Evolutionary conservation across 2,888 invertebrate species (phyloP).

Genomic region (Acanthosepion esculentum): DNA sequence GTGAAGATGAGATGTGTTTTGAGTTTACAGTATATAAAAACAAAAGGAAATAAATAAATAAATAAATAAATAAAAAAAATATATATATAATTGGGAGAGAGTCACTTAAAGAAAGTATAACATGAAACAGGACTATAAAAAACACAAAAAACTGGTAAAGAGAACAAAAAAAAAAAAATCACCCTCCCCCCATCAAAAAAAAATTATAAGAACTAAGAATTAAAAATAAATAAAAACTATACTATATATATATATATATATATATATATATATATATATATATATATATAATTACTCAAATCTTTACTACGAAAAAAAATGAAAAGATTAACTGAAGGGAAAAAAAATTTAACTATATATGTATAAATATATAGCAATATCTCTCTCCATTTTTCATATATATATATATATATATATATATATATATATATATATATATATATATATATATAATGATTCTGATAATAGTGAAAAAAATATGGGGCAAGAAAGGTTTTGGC

Average conservation of each 20-base stretch:
- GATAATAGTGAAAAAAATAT: not conserved
- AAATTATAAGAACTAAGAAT: not conserved
- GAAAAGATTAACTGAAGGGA: not conserved
- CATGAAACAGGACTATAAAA: not conserved
- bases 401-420: not conserved
- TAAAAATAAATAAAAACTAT: not conserved
- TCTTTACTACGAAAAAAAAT: not conserved
- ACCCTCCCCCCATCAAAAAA: not conserved
- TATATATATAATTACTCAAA: not conserved
- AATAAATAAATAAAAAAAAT: not conserved
- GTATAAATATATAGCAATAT: not conserved
- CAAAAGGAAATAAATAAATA: not conserved
- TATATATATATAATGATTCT: not conserved
- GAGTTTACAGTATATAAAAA: not conserved
- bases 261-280: too few species aligned
- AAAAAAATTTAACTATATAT: not conserved
- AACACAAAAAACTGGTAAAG: not conserved
- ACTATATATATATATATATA: not conserved
- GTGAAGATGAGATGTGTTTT: not conserved
- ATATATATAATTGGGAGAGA: not conserved
- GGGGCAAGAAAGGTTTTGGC: not conserved
- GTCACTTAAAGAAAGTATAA: not conserved
- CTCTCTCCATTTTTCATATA: not conserved
- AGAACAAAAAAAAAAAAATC: not conserved
- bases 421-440: slow-evolving; percentile 14